A percentile compares a stretch with the other conserved stretches of the same genome.
These are phyloP conservation scores for Hedya salicella DNA, from an alignment of 2,888 invertebrate species.

Conservation along the genomic window DNA sequence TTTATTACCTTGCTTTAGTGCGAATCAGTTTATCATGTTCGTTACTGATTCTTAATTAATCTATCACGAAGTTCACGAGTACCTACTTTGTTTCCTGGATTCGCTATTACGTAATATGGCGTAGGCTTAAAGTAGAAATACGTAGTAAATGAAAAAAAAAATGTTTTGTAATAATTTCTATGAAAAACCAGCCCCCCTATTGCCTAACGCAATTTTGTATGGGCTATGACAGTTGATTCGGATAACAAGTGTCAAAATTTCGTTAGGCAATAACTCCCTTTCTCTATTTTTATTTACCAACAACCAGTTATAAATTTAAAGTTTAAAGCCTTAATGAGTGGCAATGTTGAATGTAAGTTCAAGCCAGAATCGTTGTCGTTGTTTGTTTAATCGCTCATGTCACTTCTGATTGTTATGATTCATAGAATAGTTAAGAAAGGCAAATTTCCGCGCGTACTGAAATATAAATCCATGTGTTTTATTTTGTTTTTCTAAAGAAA, in stretches of 20 bases:
- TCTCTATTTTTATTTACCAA: constrained; percentile 8
- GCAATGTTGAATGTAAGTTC: constrained; percentile 24
- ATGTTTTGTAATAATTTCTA: too few species aligned
- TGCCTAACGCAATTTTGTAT: too few species aligned
- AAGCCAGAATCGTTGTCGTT: constrained; percentile 25
- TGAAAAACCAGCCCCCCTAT: too few species aligned
- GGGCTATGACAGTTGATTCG: too few species aligned
- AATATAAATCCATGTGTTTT: too few species aligned
- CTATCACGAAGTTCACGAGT: constrained; percentile 53
- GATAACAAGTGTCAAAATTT: too few species aligned
- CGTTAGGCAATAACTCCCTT: too few species aligned
- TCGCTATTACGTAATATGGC: neutral
- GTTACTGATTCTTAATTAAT: constrained; percentile 53
- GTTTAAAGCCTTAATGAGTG: too few species aligned
- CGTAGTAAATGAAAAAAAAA: too few species aligned
- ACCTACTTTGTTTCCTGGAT: constrained; percentile 9
- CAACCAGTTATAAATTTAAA: constrained; percentile 18
- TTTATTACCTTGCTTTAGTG: constrained; percentile 53
- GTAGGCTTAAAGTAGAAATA: neutral
- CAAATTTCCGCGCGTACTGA: neutral
- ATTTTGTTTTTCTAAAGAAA: too few species aligned
- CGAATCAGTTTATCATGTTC: constrained; percentile 53
- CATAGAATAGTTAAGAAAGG: constrained; percentile 1
- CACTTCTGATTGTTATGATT: constrained; percentile 21
- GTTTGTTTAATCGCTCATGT: constrained; percentile 22